Conservation (phyloP, 2,888 invertebrate species). For the Corbicula japonica region DNA sequence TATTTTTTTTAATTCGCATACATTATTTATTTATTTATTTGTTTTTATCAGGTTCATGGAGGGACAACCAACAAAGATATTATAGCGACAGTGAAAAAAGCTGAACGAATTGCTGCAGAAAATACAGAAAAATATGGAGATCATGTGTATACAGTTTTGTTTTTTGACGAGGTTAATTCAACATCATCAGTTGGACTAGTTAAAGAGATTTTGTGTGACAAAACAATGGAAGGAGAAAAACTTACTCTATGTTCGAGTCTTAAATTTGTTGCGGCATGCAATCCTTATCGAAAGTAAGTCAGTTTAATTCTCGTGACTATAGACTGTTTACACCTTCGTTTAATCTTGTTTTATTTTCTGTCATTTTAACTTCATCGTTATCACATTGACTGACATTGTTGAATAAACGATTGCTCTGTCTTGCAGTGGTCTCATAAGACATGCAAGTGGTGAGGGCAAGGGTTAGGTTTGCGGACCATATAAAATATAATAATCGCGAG, state of each 20-base stretch:
- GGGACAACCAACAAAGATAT: slow-evolving; percentile 82
- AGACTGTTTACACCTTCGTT: no score
- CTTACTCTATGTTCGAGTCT: slow-evolving; percentile 72
- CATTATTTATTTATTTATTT: no score
- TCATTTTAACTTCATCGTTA: no score
- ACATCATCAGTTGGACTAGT: slow-evolving; percentile 84
- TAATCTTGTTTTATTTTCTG: no score
- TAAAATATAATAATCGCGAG: no score
- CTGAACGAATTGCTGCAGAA: slow-evolving; percentile 71
- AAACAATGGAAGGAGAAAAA: slow-evolving; percentile 76
- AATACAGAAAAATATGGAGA: slow-evolving; percentile 66
- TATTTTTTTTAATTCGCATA: no score
- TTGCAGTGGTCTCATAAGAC: no score
- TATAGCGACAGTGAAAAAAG: slow-evolving; percentile 75
- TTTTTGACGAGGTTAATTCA: slow-evolving; percentile 85
- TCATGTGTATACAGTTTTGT: slow-evolving; percentile 80
- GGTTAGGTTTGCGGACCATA: no score
- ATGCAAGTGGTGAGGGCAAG: no score
- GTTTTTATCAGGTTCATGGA: slow-evolving; percentile 83
- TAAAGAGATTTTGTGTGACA: slow-evolving; percentile 85
- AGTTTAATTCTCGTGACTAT: no score
- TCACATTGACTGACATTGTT: no score
- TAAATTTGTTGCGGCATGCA: slow-evolving; percentile 85
- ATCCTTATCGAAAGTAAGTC: slow-evolving; percentile 84
- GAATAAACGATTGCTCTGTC: no score